Base-by-base conservation (phyloP, 2,797 vertebrate genomes). In the Myiotriccus ornatus region DNA sequence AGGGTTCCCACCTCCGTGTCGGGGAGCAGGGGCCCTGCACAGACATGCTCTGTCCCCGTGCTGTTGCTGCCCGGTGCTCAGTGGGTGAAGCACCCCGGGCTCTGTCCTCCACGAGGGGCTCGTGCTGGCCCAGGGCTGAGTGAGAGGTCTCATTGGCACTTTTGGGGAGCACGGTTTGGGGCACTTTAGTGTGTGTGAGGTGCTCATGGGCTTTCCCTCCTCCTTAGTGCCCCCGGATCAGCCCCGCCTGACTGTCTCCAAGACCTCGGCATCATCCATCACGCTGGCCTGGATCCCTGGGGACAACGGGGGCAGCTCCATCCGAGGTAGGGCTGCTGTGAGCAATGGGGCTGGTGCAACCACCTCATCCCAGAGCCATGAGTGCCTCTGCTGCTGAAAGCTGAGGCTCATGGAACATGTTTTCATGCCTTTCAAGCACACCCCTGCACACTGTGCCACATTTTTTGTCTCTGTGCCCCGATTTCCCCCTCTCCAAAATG, bases 261-360 rank as follows among this genome's bases (percentile, higher is more conserved):
- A 99, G 97, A 99, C 99, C 71, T 99, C 99, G 0, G 99, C 99
- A 16, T 99, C 99, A 0, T 99, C 99, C 92, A 99, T 99, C 96
- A 99, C 99, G 1, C 97, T 99, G 96, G 98, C 99, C 90, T 99
- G 99, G 99, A 99, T 99, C 90, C 99, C 99, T 8, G 99, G 99
- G 53, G 99, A 99, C 98, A 99, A 99, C 4, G 99, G 99, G 35
- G 99, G 99, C 92, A 99, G 99, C 97, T 99, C 99, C 62, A 99
- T 99, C 97, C 98, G 99, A 98, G 99, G 99, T 99, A 96, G 15
- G 56, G 73, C 83, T 20, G 41, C 68, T 22, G 34, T 1, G 30
- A 37, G 23, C 1, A 1, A 9, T 0, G 2, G 21, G n/a, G 27
- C 10, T 5, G 65, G 23, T 32, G 12, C 50, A 20, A 17, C 63